Base-by-base conservation (phyloP, 2,113 vertebrate genomes). In the Melospiza melodia region DNA sequence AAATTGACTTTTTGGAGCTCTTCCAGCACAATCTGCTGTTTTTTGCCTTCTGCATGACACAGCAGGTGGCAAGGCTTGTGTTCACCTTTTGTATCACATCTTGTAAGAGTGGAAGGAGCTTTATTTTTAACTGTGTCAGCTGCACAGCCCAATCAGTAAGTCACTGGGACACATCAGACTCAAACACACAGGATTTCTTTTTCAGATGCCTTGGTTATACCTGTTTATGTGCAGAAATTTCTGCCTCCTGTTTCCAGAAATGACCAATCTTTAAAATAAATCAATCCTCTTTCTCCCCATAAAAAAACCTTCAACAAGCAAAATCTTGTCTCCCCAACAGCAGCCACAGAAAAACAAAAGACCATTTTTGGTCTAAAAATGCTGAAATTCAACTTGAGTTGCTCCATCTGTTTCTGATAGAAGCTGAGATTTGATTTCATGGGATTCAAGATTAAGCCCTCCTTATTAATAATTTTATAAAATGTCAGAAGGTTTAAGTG, bases 81-180 rank as follows among this genome's bases (percentile, higher is more conserved):
- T 31, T 74, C 68, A 73, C 95, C 86, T 96, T 78, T 65, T 81
- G 57, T 62, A 55, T 37, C 71, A 27, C 52, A 30, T 23, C 79
- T 84, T 63, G 71, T 76, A 82, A 75, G 44, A 10, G 58, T 12
- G 46, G 84, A 81, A 67, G 68, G 61, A 61, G 51, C n/a, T 92
- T 89, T 85, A 79, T 94, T 97, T 94, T 91, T 67, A 86, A 48
- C 84, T 13, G 39, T 48, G 71, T 57, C 88, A 90, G 58, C 49
- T 52, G 28, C 2, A 3, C 39, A 87, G 58, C 63, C 75, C 63
- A 2, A 5, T 15, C 82, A 51, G 75, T 35, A 71, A 71, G 72
- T 92, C 85, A 9, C 51, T 2, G 20, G 75, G 67, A 39, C 72
- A 49, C 27, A 2, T 11, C 30, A 43, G 17, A 2, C 49, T 69